Percentiles rank a stretch among this genome's conserved stretches.
These are phyloP conservation scores for Esox niger DNA, from an alignment of 2,113 vertebrate genomes.

Conservation along the genomic window DNA sequence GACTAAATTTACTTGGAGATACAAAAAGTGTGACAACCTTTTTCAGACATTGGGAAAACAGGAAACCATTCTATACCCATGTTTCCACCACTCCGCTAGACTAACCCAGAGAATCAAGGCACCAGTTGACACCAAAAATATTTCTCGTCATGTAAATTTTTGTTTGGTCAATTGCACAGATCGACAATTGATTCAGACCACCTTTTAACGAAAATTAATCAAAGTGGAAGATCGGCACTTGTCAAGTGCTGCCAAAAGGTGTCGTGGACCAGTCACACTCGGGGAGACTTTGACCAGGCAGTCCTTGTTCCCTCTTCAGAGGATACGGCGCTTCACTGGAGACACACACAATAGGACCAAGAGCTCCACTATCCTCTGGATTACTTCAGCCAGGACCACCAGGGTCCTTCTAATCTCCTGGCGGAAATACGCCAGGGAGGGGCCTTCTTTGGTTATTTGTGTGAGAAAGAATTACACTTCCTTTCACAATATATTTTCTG, in stretches of 20 bases:
- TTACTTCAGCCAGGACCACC: too few relatives aligned
- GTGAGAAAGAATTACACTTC: constrained; percentile 17
- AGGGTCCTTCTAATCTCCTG: constrained; percentile 25
- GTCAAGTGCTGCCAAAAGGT: not conserved
- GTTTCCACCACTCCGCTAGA: not conserved
- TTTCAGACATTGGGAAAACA: too few relatives aligned
- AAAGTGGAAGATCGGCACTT: not conserved
- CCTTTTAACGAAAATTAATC: not conserved
- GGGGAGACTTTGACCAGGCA: not conserved
- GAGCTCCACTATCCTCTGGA: constrained; percentile 27
- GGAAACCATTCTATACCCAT: too few relatives aligned
- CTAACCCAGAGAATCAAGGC: not conserved
- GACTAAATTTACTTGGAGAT: too few relatives aligned
- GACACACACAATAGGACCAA: constrained; percentile 26
- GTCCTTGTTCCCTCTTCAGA: not conserved
- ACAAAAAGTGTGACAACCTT: too few relatives aligned
- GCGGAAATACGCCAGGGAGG: constrained; percentile 4
- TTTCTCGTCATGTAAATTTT: not conserved
- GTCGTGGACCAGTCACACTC: not conserved
- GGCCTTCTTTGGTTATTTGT: constrained; percentile 11
- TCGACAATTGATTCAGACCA: not conserved
- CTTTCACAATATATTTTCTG: constrained; percentile 17
- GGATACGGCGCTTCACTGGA: constrained; percentile 21
- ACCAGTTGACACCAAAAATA: not conserved
- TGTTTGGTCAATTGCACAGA: not conserved